phyloP scores from a whole-genome alignment of 2,888 invertebrate species.

The Ophion ventricosus region DNA sequence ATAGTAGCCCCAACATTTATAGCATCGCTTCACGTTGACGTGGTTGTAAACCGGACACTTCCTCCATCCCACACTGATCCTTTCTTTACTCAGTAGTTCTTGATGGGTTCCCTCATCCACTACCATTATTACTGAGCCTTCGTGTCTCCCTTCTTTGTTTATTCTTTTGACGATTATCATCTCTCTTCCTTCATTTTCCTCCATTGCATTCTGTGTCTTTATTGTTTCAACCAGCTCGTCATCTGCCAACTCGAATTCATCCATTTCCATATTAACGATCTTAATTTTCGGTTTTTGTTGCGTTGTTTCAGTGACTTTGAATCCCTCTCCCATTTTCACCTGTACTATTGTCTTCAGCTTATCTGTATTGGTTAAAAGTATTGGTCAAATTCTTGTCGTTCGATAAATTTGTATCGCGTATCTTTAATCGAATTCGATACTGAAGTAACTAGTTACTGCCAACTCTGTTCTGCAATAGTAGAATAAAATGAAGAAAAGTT shows the following conservation, averaged over 20 bases:
- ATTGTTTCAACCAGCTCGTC: constrained; percentile 21
- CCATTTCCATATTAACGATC: constrained; percentile 17
- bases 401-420: too few relatives aligned
- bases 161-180: constrained; percentile 29
- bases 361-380: too few relatives aligned
- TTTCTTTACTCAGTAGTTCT: not conserved
- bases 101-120: constrained; percentile 10
- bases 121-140: constrained; percentile 8
- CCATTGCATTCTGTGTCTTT: constrained; percentile 11
- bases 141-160: not conserved
- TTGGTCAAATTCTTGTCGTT: too few relatives aligned
- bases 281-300: constrained; percentile 26
- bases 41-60: constrained; percentile 25
- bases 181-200: not conserved
- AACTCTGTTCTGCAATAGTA: too few relatives aligned
- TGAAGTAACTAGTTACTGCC: too few relatives aligned
- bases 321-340: constrained; percentile 3
- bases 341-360: constrained; percentile 5
- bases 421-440: too few relatives aligned
- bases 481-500: too few relatives aligned
- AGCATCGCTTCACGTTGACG: constrained; percentile 40
- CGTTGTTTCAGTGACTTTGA: constrained; percentile 31
- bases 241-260: not conserved
- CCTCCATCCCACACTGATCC: constrained; percentile 15
- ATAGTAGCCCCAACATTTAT: constrained; percentile 59